Conservation (phyloP, 1,140 invertebrate genomes). For the Papilio machaon region DNA sequence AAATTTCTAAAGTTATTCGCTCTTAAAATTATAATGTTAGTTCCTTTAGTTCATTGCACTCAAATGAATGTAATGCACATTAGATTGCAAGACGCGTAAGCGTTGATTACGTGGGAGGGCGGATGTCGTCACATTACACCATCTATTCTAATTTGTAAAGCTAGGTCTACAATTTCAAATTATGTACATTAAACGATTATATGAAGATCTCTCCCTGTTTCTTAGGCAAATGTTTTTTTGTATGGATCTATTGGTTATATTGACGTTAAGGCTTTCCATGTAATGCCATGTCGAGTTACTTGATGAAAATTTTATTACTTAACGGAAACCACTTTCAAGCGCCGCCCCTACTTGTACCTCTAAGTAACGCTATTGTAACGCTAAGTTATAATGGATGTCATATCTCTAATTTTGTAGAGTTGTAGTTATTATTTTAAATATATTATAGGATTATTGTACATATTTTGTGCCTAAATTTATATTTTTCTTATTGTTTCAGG, state of each 20-base stretch:
- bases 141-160: slow-evolving; percentile 16
- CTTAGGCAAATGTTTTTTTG: neutral
- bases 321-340: slow-evolving; percentile 1
- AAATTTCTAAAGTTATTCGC: neutral
- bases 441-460: neutral
- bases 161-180: neutral
- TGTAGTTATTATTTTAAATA: neutral
- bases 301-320: neutral
- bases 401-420: neutral
- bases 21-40: neutral
- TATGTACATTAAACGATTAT: neutral
- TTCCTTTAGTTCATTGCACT: neutral
- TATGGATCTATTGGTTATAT: neutral
- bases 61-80: neutral
- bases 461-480: neutral
- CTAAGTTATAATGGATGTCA: neutral
- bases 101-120: slow-evolving; percentile 6
- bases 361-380: slow-evolving; percentile 17
- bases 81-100: neutral
- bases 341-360: neutral
- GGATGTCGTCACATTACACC: slow-evolving; percentile 9
- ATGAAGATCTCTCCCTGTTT: no score
- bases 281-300: neutral
- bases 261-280: neutral
- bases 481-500: slow-evolving; percentile 11